Percentiles rank a stretch among this genome's conserved stretches.
These are phyloP conservation scores for Rhagophthalmus giganteus DNA, from an alignment of 2,888 invertebrate species.

Conservation along the genomic window DNA sequence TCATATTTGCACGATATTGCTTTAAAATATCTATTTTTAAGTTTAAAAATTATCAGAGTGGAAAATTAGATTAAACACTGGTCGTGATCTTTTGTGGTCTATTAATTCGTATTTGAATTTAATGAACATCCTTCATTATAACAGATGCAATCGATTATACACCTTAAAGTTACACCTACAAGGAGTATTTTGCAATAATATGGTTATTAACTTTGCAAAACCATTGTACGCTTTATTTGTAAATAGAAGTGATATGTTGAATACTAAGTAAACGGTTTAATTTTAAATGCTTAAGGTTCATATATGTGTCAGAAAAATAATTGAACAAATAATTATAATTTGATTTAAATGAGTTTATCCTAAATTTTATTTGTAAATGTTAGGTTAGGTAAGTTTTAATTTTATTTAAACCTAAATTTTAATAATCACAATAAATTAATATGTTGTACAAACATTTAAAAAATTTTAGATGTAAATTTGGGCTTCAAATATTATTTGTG, in stretches of 20 bases:
- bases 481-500: constrained; percentile 1
- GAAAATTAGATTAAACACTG: constrained; percentile 14
- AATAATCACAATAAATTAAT: too few relatives aligned
- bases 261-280: too few relatives aligned
- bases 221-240: constrained; percentile 10
- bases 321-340: too few relatives aligned
- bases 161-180: constrained; percentile 4
- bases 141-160: constrained; percentile 3
- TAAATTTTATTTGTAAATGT: constrained; percentile 3
- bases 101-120: constrained; percentile 3
- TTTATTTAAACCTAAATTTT: background rate
- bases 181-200: constrained; percentile 2
- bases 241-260: too few relatives aligned
- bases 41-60: constrained; percentile 14
- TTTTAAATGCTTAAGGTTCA: too few relatives aligned
- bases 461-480: background rate
- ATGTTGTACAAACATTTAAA: too few relatives aligned
- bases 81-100: constrained; percentile 14
- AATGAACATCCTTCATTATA: too few relatives aligned
- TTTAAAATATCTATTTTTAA: background rate
- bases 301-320: too few relatives aligned
- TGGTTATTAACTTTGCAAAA: constrained; percentile 1
- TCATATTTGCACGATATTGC: background rate
- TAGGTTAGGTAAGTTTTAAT: constrained; percentile 7
- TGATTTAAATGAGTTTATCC: too few relatives aligned